Evolutionary conservation across 2,113 vertebrate genomes (phyloP).

Genomic region (Tachuris rubrigastra): DNA sequence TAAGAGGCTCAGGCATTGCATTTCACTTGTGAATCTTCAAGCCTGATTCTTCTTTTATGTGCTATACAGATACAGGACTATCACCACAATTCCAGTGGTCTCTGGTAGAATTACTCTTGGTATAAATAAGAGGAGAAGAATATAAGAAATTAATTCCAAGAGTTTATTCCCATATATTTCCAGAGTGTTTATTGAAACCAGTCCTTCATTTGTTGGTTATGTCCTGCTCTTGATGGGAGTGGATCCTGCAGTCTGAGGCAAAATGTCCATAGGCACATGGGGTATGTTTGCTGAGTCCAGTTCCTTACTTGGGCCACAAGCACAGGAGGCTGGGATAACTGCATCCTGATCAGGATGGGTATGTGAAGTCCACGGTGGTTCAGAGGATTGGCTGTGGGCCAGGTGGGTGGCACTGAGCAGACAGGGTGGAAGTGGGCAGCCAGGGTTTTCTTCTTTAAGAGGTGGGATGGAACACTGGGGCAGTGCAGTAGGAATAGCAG

Average conservation of each 20-base stretch:
- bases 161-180: not conserved
- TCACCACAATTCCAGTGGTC: not conserved
- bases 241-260: not conserved
- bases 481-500: not conserved
- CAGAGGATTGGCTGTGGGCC: not conserved
- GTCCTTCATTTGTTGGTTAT: not conserved
- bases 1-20: not conserved
- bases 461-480: not conserved
- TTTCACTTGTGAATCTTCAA: not conserved
- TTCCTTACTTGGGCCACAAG: no score
- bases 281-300: not conserved
- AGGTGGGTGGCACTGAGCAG: not conserved
- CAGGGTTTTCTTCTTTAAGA: not conserved
- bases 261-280: rapidly evolving
- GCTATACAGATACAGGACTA: not conserved
- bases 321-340: rapidly evolving
- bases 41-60: not conserved
- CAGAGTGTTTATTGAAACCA: not conserved
- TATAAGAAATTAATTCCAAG: not conserved
- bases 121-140: not conserved
- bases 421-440: not conserved
- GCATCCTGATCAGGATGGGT: not conserved
- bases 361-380: not conserved
- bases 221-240: not conserved
- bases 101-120: not conserved